Conservation (phyloP, 2,113 vertebrate species). For the Coryphaenoides rupestris region DNA sequence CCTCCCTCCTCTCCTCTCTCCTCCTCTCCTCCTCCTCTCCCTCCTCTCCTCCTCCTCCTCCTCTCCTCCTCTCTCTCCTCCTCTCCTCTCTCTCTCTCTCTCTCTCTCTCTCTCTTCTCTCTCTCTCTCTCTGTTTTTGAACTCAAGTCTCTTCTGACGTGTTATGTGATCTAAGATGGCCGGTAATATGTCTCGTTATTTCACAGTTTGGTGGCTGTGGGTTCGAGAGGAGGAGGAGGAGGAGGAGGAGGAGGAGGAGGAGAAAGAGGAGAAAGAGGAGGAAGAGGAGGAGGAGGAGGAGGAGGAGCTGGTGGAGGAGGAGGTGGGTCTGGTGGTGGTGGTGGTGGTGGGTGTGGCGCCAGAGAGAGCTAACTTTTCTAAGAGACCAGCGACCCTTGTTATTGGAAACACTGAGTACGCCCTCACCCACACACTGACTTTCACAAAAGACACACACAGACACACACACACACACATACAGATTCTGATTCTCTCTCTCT, state of each 20-base stretch:
- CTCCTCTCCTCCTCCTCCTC: background rate
- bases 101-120: background rate
- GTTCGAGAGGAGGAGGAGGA: slow-evolving; percentile 53
- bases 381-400: slow-evolving; percentile 18
- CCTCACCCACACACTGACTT: background rate
- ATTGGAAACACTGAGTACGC: background rate
- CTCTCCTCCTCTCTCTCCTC: slow-evolving; percentile 1
- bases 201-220: slow-evolving; percentile 25
- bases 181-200: background rate
- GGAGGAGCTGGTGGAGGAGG: too few relatives aligned
- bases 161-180: too few relatives aligned
- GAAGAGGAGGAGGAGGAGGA: too few relatives aligned
- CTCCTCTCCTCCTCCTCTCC: slow-evolving; percentile 1
- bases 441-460: background rate
- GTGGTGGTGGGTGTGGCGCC: background rate
- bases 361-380: slow-evolving; percentile 20
- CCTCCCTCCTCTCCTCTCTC: background rate
- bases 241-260: too few relatives aligned
- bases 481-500: background rate
- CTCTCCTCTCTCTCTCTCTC: background rate
- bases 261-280: too few relatives aligned
- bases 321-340: too few relatives aligned
- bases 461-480: background rate
- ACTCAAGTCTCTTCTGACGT: too few relatives aligned
- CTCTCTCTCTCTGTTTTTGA: background rate